Percentiles rank a stretch among this genome's conserved stretches.
phyloP scores from a whole-genome alignment of 2,797 vertebrate genomes.

The Moxostoma hubbsi region DNA sequence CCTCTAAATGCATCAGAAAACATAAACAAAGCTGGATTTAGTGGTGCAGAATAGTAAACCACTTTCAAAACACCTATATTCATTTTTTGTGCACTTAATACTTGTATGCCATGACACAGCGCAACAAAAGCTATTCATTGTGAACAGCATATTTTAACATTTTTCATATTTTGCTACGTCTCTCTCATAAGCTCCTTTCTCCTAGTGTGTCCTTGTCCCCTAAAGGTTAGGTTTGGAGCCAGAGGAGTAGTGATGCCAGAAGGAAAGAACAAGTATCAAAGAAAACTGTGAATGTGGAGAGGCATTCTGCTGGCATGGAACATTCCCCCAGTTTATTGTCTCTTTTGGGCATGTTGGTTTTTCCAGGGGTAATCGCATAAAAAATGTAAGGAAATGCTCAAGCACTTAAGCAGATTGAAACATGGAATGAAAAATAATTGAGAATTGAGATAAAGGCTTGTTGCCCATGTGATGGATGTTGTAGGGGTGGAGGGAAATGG shows the following conservation, averaged over 20 bases:
- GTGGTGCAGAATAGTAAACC: neutral
- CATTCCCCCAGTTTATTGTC: slow-evolving; percentile 16
- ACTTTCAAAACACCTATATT: neutral
- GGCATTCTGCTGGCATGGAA: slow-evolving; percentile 4
- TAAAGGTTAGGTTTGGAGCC: neutral
- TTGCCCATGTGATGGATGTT: neutral
- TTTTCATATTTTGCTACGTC: slow-evolving; percentile 17
- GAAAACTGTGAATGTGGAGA: neutral
- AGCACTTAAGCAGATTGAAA: neutral
- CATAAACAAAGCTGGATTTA: neutral
- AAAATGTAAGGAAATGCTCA: neutral
- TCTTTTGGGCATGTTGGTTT: slow-evolving; percentile 7
- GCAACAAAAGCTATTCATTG: slow-evolving; percentile 35
- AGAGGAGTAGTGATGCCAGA: neutral
- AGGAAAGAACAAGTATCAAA: slow-evolving; percentile 16
- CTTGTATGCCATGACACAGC: slow-evolving; percentile 16
- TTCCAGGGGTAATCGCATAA: slow-evolving; percentile 4
- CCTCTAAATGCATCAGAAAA: slow-evolving; percentile 3
- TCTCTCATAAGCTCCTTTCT: slow-evolving; percentile 3
- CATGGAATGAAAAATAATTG: neutral
- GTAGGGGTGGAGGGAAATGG: neutral
- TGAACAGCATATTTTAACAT: neutral
- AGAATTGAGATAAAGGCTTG: neutral
- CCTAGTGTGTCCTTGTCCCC: neutral
- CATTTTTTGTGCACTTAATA: slow-evolving; percentile 4